Percentiles rank a stretch among this genome's conserved stretches.
These are phyloP conservation scores for Tachuris rubrigastra DNA, from an alignment of 2,113 vertebrate species.

Conservation along the genomic window DNA sequence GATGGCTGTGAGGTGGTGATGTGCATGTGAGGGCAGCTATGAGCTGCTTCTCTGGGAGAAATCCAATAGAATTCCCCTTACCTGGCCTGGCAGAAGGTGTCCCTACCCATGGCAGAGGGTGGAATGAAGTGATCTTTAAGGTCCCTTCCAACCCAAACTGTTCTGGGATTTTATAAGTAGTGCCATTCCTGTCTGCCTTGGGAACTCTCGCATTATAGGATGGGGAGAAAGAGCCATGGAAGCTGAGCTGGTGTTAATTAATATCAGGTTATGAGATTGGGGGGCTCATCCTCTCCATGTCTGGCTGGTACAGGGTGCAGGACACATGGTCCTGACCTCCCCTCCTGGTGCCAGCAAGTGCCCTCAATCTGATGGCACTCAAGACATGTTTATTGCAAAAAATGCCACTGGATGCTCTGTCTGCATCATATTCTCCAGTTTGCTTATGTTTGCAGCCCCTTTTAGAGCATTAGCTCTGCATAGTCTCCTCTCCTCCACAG, in stretches of 20 bases:
- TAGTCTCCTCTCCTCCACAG: background rate
- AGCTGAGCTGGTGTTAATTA: background rate
- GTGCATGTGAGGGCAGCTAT: background rate
- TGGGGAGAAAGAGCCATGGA: background rate
- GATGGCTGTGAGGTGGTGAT: background rate
- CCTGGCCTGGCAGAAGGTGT: background rate
- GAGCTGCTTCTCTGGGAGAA: background rate
- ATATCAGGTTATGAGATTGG: background rate
- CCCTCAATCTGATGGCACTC: background rate
- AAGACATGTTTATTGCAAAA: background rate
- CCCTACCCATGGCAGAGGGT: background rate
- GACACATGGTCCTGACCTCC: background rate
- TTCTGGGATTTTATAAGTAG: background rate
- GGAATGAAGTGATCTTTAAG: fast-evolving
- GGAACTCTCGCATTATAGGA: fast-evolving
- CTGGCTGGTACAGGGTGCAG: background rate
- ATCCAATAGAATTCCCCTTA: background rate
- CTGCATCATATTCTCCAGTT: background rate
- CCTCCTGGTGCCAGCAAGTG: background rate
- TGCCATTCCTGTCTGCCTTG: background rate
- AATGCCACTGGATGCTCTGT: background rate
- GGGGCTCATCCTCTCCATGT: background rate
- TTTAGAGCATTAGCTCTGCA: background rate
- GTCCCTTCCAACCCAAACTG: background rate
- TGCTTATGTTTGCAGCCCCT: background rate